These are phyloP conservation scores for Lydus trimaculatus DNA, from an alignment of 2,888 invertebrate genomes.

Conservation along the genomic window DNA sequence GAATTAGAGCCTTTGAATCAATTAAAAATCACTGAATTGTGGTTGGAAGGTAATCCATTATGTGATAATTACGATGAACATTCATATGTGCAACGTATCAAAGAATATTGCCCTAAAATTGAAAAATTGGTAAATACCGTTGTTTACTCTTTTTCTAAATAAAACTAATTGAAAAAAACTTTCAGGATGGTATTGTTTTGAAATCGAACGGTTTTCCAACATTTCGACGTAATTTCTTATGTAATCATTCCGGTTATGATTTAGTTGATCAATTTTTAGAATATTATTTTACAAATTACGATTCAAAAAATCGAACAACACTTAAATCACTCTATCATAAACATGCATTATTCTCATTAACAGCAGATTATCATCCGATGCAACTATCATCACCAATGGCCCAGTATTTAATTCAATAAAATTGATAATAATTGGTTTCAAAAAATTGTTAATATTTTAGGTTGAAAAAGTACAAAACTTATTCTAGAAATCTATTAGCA, in stretches of 20 bases:
- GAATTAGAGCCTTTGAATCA: conserved; percentile 43
- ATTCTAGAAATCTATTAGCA: conserved; percentile 62
- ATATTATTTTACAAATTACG: conserved; percentile 72
- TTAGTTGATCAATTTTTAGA: conserved; percentile 71
- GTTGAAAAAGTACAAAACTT: conserved; percentile 54
- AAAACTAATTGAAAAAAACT: conserved; percentile 5
- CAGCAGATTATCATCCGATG: conserved; percentile 51
- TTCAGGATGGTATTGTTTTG: conserved; percentile 65
- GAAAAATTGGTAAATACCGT: conserved; percentile 65
- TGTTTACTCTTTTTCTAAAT: conserved; percentile 4
- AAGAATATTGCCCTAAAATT: conserved; percentile 64
- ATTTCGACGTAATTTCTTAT: conserved; percentile 64
- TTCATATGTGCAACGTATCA: conserved; percentile 67
- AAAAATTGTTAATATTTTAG: conserved; percentile 44
- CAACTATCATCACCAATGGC: conserved; percentile 51
- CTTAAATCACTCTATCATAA: conserved; percentile 70
- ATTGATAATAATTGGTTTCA: conserved; percentile 11
- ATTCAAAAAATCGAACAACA: conserved; percentile 64
- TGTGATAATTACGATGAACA: conserved; percentile 68
- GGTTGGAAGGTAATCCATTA: conserved; percentile 75
- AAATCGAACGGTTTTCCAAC: conserved; percentile 59
- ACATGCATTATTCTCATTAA: conserved; percentile 70
- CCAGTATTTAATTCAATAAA: conserved; percentile 43
- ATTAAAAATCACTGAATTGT: conserved; percentile 56
- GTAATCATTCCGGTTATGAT: conserved; percentile 58